Conservation (phyloP, 2,888 invertebrate species). For the Eucera pruinosa region DNA sequence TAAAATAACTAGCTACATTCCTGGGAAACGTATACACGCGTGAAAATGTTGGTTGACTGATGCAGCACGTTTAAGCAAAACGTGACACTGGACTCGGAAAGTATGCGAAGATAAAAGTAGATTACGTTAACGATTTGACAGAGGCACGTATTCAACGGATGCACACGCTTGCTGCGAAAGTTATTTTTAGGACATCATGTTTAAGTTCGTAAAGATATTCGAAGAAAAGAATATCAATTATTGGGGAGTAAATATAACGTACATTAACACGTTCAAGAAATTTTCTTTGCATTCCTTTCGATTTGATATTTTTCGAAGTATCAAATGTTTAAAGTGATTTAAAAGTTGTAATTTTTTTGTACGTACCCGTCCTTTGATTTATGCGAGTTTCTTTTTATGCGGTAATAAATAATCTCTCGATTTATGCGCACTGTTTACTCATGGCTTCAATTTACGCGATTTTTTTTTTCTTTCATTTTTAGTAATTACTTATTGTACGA, state of each 20-base stretch:
- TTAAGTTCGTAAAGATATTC: conserved; percentile 25
- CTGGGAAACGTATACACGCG: conserved; percentile 39
- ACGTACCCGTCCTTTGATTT: no score
- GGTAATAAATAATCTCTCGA: no score
- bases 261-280: background rate
- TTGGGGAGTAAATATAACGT: background rate
- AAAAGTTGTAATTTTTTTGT: no score
- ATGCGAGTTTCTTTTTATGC: no score
- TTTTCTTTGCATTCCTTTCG: background rate
- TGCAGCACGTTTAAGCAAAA: conserved; percentile 69
- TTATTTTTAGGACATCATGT: conserved; percentile 45
- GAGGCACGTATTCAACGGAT: conserved; percentile 22
- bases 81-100: conserved; percentile 67
- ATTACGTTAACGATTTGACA: conserved; percentile 60
- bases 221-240: conserved; percentile 12
- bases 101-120: conserved; percentile 58
- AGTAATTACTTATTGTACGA: no score
- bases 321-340: background rate
- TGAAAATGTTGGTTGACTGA: conserved; percentile 17
- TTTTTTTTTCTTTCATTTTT: no score
- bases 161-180: conserved; percentile 5
- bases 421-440: no score
- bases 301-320: background rate
- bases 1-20: conserved; percentile 32
- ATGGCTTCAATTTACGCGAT: no score